A percentile compares a stretch with the other conserved stretches of the same genome.
Conservation (phyloP, 2,113 vertebrate genomes). For the Pangasianodon gigas region DNA sequence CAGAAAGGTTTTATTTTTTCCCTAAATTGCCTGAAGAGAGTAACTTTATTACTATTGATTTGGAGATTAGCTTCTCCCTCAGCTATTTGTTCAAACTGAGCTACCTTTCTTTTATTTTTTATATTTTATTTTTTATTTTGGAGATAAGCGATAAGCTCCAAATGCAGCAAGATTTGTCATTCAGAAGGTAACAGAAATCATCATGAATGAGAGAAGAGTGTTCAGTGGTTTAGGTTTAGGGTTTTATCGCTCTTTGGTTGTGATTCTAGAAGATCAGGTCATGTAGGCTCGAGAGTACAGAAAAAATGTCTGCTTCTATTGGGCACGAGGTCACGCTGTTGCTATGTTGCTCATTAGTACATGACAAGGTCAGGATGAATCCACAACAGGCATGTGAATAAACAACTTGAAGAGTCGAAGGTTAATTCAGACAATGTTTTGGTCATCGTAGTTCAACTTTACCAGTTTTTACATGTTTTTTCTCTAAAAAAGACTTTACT, state of each 20-base stretch:
- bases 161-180: neutral
- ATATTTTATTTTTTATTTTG: neutral
- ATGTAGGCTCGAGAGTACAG: neutral
- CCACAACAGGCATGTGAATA: neutral
- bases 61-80: slow-evolving; percentile 34
- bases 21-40: slow-evolving; percentile 26
- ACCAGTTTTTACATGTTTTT: neutral
- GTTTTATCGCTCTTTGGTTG: neutral
- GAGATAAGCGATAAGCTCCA: slow-evolving; percentile 6
- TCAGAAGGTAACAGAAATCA: neutral
- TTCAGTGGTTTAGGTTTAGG: neutral
- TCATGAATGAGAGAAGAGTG: neutral
- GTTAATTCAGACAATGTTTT: neutral
- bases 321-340: neutral
- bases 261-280: neutral
- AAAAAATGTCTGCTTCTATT: neutral
- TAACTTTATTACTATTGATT: slow-evolving; percentile 51
- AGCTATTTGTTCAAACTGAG: slow-evolving; percentile 31
- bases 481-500: neutral
- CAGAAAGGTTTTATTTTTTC: slow-evolving; percentile 34
- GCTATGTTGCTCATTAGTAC: neutral
- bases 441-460: neutral
- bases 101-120: neutral
- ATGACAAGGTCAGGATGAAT: neutral
- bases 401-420: neutral